phyloP scores from a whole-genome alignment of 2,888 invertebrate genomes.

The Polymixis flavicincta region DNA sequence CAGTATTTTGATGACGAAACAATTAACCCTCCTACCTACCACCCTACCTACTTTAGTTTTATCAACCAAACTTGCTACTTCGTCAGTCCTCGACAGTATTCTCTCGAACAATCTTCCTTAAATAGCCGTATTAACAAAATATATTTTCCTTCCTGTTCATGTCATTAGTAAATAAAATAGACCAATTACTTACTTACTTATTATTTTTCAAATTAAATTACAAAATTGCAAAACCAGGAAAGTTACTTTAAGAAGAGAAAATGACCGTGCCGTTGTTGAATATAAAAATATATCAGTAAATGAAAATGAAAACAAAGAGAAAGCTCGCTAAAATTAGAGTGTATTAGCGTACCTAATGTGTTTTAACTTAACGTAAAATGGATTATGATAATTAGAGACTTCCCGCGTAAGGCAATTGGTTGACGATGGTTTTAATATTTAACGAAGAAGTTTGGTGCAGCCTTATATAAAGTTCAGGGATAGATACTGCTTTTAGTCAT shows the following conservation, averaged over 20 bases:
- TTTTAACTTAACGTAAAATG: slow-evolving; percentile 15
- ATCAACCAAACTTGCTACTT: background rate
- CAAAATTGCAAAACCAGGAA: background rate
- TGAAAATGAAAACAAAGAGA: slow-evolving; percentile 6
- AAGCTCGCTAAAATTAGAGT: background rate
- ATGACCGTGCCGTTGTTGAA: slow-evolving; percentile 4
- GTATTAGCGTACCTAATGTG: slow-evolving; percentile 12
- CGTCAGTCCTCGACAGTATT: background rate
- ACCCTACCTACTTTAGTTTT: background rate
- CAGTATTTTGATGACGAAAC: too few species aligned
- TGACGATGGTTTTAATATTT: slow-evolving; percentile 10
- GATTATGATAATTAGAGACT: background rate
- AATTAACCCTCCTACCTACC: background rate
- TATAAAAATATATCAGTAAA: background rate
- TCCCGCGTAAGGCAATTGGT: background rate
- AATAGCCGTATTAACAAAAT: background rate
- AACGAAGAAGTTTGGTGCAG: background rate
- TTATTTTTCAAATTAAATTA: slow-evolving; percentile 9
- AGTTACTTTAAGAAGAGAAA: background rate
- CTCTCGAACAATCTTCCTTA: background rate
- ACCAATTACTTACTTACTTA: background rate
- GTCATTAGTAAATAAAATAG: slow-evolving; percentile 5
- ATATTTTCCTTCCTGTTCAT: background rate
- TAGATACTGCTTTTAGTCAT: background rate
- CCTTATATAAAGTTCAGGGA: background rate